A percentile compares a stretch with the other conserved stretches of the same genome.
These are phyloP conservation scores for Charanyca ferruginea DNA, from an alignment of 2,888 invertebrate species.

Conservation along the genomic window DNA sequence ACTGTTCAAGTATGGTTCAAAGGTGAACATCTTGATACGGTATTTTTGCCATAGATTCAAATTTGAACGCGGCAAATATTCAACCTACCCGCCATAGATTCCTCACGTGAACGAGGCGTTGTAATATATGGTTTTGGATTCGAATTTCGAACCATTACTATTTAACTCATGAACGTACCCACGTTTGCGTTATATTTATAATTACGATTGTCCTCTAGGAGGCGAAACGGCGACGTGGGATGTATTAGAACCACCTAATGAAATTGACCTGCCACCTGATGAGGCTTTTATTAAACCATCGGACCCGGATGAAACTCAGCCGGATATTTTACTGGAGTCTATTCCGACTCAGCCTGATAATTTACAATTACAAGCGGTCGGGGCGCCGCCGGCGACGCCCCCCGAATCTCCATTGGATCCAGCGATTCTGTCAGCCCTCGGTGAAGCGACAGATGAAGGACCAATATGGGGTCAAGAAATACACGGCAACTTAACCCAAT, in stretches of 20 bases:
- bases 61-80: too few species aligned
- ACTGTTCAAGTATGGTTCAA: too few species aligned
- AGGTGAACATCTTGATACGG: too few species aligned
- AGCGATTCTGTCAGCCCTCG: conserved; percentile 16
- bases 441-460: conserved; percentile 23
- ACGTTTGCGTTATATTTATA: conserved; percentile 4
- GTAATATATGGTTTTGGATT: too few species aligned
- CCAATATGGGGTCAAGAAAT: conserved; percentile 12
- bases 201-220: background rate
- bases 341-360: conserved; percentile 2
- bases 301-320: background rate
- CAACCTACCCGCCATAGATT: too few species aligned
- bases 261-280: background rate
- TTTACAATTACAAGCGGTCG: background rate
- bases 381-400: background rate
- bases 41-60: too few species aligned
- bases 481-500: too few species aligned
- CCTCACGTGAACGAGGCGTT: too few species aligned
- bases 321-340: conserved; percentile 3
- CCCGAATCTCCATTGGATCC: conserved; percentile 26
- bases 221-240: conserved; percentile 1
- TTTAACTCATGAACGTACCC: too few species aligned
- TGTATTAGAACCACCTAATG: background rate
- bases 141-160: too few species aligned
- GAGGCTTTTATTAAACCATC: background rate